Evolutionary conservation across 1,140 invertebrate genomes (phyloP), one percentile per base, ranked within the genome.

Genomic region (Stenopsyche tienmushanensis): DNA sequence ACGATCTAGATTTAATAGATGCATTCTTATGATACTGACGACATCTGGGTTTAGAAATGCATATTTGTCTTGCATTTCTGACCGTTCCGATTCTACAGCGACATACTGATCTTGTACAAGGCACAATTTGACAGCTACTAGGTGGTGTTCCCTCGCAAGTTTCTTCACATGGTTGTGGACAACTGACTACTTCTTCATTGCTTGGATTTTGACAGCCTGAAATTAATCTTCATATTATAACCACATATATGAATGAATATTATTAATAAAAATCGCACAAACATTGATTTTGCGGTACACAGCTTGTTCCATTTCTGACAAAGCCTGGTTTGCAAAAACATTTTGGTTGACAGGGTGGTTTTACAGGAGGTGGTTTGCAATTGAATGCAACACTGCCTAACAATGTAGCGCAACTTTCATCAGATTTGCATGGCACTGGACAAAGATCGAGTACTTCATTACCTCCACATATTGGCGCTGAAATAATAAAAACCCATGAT

Each of bases 371-470:
- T 55, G 34, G 26, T 23, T 15, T 20, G 21, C 53, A 55, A n/a
- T 1, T 21, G 13, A 34, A 26, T 3, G 26, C 10, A 24, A 25
- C 18, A 24, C 18, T 45, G 8, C 39, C 50, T 17, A 54, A 18
- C 23, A 26, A 23, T 15, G 49, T 21, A 26, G 5, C 9, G 34
- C 62, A 64, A 41, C 18, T 45, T 20, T 42, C 50, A 21, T 64
- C 62, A 1, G 25, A 21, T 44, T 39, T 52, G 44, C 62, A 64
- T 23, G 9, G 17, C 1, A 5, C 21, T 21, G 62, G 62, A 25
- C 62, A 64, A 24, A 17, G 10, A 42, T 64, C 54, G 3, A 25
- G 17, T 9, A 53, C 20, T 53, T 64, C 62, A 42, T 52, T 64
- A 1, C 3, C 1, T 7, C n/a, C n/a, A n/a, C n/a, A n/a, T n/a